Evolutionary conservation across 2,113 vertebrate species (phyloP).

Genomic region (Reinhardtius hippoglossoides): DNA sequence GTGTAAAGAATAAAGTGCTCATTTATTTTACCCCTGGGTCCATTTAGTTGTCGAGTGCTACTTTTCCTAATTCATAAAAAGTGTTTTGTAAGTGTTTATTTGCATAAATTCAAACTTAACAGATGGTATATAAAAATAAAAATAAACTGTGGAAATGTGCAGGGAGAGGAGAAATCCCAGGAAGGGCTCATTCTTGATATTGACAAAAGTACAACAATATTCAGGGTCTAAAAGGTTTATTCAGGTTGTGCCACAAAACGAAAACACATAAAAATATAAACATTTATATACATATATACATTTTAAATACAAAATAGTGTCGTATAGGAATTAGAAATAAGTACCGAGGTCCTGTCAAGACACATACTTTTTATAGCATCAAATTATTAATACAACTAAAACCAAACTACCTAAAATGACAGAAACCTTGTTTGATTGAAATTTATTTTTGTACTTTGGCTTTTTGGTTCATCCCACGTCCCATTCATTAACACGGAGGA

Average conservation of each 20-base stretch:
- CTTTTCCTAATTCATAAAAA: not conserved
- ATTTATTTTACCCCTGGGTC: not conserved
- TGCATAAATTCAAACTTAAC: slow-evolving; percentile 1
- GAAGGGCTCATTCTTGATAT: not conserved
- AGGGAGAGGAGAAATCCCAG: not conserved
- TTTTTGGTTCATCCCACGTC: no score
- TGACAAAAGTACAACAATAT: not conserved
- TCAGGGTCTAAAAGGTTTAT: not conserved
- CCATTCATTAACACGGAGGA: no score
- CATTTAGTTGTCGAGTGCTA: not conserved
- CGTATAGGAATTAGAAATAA: not conserved
- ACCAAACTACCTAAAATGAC: no score
- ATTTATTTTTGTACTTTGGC: no score
- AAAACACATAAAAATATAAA: not conserved
- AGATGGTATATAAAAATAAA: not conserved
- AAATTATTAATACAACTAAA: no score
- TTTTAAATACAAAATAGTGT: not conserved
- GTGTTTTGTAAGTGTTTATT: not conserved
- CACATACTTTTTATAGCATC: no score
- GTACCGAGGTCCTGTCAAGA: no score
- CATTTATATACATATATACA: not conserved
- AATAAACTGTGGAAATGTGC: not conserved
- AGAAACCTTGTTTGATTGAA: no score
- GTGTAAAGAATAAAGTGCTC: no score
- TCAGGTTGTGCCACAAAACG: not conserved